Evolutionary conservation across 2,888 invertebrate genomes (phyloP), one percentile per base, ranked within the genome.

Genomic region (Elysia crispata): DNA sequence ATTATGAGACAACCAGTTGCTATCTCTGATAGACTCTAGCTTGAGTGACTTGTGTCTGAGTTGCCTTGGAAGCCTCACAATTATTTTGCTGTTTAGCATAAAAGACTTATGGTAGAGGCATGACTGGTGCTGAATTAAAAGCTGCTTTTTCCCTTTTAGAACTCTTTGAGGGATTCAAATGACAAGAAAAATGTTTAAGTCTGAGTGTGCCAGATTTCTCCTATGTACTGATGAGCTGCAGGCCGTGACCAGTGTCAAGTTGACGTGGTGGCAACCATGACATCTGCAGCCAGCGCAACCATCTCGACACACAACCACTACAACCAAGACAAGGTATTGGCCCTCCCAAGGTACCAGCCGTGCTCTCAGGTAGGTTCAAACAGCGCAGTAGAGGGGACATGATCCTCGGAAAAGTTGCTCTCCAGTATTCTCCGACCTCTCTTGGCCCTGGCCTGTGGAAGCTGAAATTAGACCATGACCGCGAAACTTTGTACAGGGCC

Each of bases 221-320:
- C 41, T 81, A 89, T 23, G 88, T 86, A 33, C 88, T 84, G 8
- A 91, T 84, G 41, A 92, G 85, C 76, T 89, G 89, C 77, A 92
- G 91, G 0, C 92, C 91, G 85, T 92, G 92, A 1, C 91, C 91
- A 1, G 91, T 92, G 79, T 91, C 90, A 1, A 89, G 80, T 74
- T 90, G 88, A 62, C 86, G 84, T 13, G 92, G 92, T 5, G 91
- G 91, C 18, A 91, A 82, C 87, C 90, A 89, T 11, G 82, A 82
- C 89, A 91, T 89, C 70, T 89, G 86, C 80, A 87, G 85, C 15
- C 91, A 86, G n/a, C 87, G 85, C 54, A 91, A 70, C 86, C 90
- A 90, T 1, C 86, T 80, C 6, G 87, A 50, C 8, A 90, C 30
- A 79, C 89, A 88, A 33, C 88, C 86, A 82, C 89, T 89, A 80